A percentile compares a stretch with the other conserved stretches of the same genome.
Evolutionary conservation across 2,888 invertebrate species (phyloP).

Genomic region (Notodonta dromedarius): DNA sequence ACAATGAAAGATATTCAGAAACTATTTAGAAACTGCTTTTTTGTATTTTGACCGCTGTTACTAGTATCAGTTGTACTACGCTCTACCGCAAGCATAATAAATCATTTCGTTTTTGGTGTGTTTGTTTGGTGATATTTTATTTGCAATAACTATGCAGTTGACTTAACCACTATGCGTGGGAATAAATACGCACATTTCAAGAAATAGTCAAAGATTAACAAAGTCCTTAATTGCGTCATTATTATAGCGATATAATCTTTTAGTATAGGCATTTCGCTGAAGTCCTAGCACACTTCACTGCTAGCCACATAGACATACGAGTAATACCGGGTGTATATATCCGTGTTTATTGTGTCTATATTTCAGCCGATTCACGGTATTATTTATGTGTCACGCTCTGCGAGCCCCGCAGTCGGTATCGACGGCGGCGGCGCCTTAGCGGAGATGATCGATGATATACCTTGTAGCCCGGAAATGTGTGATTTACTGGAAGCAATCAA

Average conservation of each 20-base stretch:
- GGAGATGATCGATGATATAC: slow-evolving; percentile 48
- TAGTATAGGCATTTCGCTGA: neutral
- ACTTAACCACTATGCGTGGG: no score
- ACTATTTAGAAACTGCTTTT: no score
- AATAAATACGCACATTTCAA: no score
- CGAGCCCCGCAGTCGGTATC: slow-evolving; percentile 36
- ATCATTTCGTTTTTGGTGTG: no score
- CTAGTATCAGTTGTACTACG: no score
- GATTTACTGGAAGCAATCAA: slow-evolving; percentile 15
- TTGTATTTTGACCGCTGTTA: no score
- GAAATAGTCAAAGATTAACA: neutral
- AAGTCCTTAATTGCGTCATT: neutral
- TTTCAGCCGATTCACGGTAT: slow-evolving; percentile 59
- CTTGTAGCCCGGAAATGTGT: slow-evolving; percentile 29
- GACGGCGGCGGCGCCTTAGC: slow-evolving; percentile 52
- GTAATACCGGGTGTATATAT: slow-evolving; percentile 31
- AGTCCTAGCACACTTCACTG: neutral
- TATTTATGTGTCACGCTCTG: slow-evolving; percentile 56
- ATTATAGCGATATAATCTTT: neutral
- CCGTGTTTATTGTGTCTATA: slow-evolving; percentile 67
- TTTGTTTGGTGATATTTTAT: no score
- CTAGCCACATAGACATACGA: neutral
- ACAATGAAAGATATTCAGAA: no score
- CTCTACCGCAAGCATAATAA: no score
- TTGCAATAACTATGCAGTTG: no score